Conservation (phyloP, 2,888 invertebrate genomes). For the Nymphalis c-album region DNA sequence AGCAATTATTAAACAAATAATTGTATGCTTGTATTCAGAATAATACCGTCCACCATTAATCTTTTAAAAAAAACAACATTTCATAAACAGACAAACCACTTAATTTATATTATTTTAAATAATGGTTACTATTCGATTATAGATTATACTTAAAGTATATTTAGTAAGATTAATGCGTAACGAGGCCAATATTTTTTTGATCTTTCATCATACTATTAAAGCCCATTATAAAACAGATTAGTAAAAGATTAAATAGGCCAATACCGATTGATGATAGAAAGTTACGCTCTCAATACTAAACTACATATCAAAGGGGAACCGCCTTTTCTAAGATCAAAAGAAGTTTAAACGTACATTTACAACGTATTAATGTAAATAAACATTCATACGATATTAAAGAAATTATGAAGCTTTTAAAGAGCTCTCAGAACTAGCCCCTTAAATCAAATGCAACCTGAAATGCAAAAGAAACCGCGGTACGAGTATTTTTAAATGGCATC, state of each 20-base stretch:
- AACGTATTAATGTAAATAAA: constrained; percentile 17
- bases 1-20: no score
- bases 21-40: no score
- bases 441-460: constrained; percentile 19
- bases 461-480: constrained; percentile 17
- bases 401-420: constrained; percentile 6
- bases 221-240: constrained; percentile 9
- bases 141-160: background rate
- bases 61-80: no score
- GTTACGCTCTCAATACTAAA: constrained; percentile 12
- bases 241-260: constrained; percentile 11
- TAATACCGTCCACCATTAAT: no score
- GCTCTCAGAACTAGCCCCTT: constrained; percentile 9
- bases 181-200: constrained; percentile 4
- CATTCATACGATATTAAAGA: constrained; percentile 10
- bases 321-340: constrained; percentile 18
- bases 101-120: no score
- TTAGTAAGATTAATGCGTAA: background rate
- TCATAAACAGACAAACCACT: no score
- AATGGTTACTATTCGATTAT: no score
- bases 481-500: constrained; percentile 19
- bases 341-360: constrained; percentile 4
- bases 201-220: background rate
- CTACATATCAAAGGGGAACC: constrained; percentile 20
- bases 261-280: constrained; percentile 25